Evolutionary conservation across 2,888 invertebrate genomes (phyloP).

Genomic region (Melipona beecheii): DNA sequence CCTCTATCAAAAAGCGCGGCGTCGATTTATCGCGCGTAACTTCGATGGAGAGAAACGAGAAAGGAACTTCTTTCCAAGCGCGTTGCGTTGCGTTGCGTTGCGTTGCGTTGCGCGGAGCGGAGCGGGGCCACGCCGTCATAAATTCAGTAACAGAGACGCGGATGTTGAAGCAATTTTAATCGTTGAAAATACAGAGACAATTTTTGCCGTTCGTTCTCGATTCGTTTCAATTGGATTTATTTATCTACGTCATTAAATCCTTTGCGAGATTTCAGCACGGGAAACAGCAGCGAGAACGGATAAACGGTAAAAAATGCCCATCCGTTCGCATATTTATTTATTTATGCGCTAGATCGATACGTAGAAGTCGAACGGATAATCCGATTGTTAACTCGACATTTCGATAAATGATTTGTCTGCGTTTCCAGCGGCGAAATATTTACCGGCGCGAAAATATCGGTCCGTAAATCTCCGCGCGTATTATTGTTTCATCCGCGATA

Average conservation of each 20-base stretch:
- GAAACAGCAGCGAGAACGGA: conserved; percentile 29
- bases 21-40: background rate
- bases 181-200: conserved; percentile 7
- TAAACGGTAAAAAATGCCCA: conserved; percentile 52
- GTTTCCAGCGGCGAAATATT: conserved; percentile 57
- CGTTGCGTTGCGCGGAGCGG: background rate
- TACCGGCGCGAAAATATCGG: conserved; percentile 54
- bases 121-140: background rate
- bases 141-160: conserved; percentile 9
- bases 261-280: conserved; percentile 27
- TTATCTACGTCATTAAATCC: conserved; percentile 52
- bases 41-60: background rate
- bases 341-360: conserved; percentile 46
- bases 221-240: conserved; percentile 43
- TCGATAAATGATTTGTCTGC: conserved; percentile 64
- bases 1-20: background rate
- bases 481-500: conserved; percentile 56
- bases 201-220: conserved; percentile 9
- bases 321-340: conserved; percentile 50
- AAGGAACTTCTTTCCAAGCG: background rate
- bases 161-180: conserved; percentile 27
- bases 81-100: background rate
- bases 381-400: conserved; percentile 66
- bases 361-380: conserved; percentile 58
- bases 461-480: conserved; percentile 50